phyloP scores from a whole-genome alignment of 1,140 invertebrate genomes.

The Ceratosolen fusciceps region DNA sequence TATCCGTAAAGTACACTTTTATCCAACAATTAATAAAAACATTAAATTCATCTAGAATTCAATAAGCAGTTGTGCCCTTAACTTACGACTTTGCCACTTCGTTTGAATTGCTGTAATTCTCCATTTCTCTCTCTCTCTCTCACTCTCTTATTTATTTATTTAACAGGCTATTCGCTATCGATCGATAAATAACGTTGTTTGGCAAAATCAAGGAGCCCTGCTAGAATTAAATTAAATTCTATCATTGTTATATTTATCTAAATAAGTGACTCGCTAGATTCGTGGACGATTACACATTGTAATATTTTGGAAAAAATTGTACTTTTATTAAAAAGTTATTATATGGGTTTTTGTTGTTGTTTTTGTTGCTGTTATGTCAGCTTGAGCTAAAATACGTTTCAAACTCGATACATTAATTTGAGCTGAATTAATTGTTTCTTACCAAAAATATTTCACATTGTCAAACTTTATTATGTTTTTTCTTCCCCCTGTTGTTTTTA shows the following conservation, averaged over 20 bases:
- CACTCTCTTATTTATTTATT: no score
- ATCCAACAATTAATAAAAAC: not conserved
- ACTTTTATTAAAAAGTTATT: not conserved
- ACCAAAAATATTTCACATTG: slow-evolving; percentile 11
- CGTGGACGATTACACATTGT: no score
- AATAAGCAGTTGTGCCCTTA: not conserved
- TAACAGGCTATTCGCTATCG: no score
- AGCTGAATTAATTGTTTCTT: not conserved
- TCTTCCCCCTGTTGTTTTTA: no score
- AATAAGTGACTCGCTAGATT: no score
- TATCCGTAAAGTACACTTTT: not conserved
- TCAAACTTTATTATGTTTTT: not conserved
- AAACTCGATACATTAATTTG: not conserved
- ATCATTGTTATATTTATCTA: no score
- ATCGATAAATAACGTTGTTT: no score
- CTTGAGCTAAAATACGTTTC: not conserved
- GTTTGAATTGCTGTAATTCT: not conserved
- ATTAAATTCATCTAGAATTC: not conserved
- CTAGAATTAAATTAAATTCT: no score
- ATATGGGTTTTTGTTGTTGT: not conserved
- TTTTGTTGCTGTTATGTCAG: not conserved
- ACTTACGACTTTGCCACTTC: not conserved
- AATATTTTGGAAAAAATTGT: not conserved
- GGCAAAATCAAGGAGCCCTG: no score
- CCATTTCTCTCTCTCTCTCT: no score